Evolutionary conservation across 2,888 invertebrate species (phyloP).

Genomic region (Drosophila melanosoma): DNA sequence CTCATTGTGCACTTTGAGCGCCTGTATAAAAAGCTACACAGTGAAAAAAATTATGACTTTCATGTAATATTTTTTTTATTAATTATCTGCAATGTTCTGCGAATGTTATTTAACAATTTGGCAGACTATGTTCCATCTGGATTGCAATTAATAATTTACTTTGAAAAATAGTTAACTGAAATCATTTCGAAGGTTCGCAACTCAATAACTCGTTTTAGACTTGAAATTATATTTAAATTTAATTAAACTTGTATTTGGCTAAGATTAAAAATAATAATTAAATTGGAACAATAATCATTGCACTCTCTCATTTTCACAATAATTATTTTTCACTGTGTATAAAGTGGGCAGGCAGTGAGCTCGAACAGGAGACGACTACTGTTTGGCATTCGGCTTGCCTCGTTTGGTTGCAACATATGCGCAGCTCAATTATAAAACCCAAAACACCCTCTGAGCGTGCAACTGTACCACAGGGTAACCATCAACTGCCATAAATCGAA

Average conservation of each 20-base stretch:
- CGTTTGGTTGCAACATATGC: constrained; percentile 26
- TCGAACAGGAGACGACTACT: constrained; percentile 21
- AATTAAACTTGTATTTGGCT: background rate
- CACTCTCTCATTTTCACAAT: background rate
- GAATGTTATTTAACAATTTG: background rate
- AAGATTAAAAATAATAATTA: background rate
- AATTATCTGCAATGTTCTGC: background rate
- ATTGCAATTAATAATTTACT: background rate
- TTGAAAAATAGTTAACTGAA: background rate
- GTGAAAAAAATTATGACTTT: background rate
- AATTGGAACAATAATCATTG: background rate
- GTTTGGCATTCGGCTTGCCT: constrained; percentile 42
- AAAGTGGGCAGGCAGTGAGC: background rate
- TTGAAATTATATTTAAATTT: background rate
- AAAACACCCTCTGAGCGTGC: constrained; percentile 13
- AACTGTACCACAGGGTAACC: constrained; percentile 18
- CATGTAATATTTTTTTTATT: too few species aligned
- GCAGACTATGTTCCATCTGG: background rate
- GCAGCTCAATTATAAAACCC: constrained; percentile 17
- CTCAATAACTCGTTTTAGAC: background rate
- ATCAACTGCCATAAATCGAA: constrained; percentile 16
- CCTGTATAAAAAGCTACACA: constrained; percentile 8
- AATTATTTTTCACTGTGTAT: background rate
- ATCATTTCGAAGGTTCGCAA: background rate
- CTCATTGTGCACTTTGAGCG: constrained; percentile 31